phyloP scores from a whole-genome alignment of 2,888 invertebrate genomes.

The Agonum fuliginosum region DNA sequence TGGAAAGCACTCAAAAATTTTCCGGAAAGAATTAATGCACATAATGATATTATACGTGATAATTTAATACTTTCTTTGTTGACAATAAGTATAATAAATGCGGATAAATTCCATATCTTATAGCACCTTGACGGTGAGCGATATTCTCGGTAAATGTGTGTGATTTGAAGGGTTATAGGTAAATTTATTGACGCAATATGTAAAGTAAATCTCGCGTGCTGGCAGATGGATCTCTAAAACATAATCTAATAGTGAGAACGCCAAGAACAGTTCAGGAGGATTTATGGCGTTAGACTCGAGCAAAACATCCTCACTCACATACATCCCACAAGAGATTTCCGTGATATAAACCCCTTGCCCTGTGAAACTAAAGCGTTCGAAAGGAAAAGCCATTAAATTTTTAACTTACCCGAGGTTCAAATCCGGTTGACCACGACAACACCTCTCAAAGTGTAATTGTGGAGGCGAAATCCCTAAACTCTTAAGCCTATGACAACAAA shows the following conservation, averaged over 20 bases:
- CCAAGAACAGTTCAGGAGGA: slow-evolving; percentile 12
- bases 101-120: too few relatives aligned
- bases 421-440: not conserved
- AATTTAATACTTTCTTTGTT: too few relatives aligned
- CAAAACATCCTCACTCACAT: slow-evolving; percentile 12
- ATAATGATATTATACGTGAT: too few relatives aligned
- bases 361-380: slow-evolving; percentile 20
- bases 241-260: slow-evolving; percentile 17
- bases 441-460: not conserved
- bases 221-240: not conserved
- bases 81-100: too few relatives aligned
- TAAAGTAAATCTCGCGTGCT: not conserved
- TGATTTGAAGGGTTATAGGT: not conserved
- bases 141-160: not conserved
- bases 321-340: slow-evolving; percentile 22
- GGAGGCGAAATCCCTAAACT: not conserved
- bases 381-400: slow-evolving; percentile 19
- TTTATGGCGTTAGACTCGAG: slow-evolving; percentile 6
- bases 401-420: not conserved
- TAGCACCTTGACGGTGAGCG: too few relatives aligned
- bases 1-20: too few relatives aligned
- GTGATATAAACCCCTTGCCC: not conserved
- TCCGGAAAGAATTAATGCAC: too few relatives aligned
- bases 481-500: too few relatives aligned
- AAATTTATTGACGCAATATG: not conserved